Percentiles rank a stretch among this genome's conserved stretches.
Evolutionary conservation across 2,797 vertebrate genomes (phyloP).

Genomic region (Potorous gilbertii): DNA sequence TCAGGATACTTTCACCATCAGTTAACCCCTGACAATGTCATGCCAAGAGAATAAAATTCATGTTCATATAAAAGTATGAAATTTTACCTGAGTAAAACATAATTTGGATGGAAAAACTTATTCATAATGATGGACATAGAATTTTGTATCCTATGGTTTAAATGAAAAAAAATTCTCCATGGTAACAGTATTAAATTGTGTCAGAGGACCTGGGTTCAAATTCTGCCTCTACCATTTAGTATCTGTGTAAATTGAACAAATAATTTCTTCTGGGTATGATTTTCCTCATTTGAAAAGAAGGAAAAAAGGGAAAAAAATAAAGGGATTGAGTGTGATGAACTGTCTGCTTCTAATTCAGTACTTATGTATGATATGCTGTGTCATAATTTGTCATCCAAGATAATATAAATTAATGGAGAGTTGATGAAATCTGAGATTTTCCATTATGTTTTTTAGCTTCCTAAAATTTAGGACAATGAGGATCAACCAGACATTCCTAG

Average conservation of each 20-base stretch:
- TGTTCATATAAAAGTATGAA: not conserved
- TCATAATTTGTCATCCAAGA: not conserved
- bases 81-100: not conserved
- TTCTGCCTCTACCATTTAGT: not conserved
- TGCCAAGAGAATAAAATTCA: not conserved
- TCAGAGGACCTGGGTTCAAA: not conserved
- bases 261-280: not conserved
- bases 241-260: not conserved
- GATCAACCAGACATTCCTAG: constrained; percentile 30
- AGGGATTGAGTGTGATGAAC: not conserved
- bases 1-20: not conserved
- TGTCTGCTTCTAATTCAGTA: not conserved
- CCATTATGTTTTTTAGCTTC: constrained; percentile 18
- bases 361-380: not conserved
- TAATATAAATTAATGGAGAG: not conserved
- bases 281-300: not conserved
- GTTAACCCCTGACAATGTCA: not conserved
- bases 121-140: not conserved
- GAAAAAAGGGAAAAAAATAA: not conserved
- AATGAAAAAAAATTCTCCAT: not conserved
- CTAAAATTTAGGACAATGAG: not conserved
- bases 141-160: not conserved
- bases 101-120: not conserved
- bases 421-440: not conserved
- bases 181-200: not conserved